Evolutionary conservation across 2,888 invertebrate species (phyloP).

Genomic region (Thymelicus acteon): DNA sequence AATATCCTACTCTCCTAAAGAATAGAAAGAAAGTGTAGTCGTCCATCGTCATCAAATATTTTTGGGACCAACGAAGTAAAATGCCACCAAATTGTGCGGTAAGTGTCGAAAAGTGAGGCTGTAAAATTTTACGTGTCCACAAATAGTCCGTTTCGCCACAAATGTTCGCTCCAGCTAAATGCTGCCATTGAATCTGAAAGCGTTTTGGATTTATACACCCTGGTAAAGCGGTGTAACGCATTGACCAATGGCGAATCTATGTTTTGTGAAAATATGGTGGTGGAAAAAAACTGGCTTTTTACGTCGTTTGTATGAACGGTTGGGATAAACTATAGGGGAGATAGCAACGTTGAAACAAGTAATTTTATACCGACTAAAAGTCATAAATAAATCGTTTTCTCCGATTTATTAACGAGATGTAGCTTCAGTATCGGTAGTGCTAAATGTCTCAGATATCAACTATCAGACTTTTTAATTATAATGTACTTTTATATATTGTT

Average conservation of each 20-base stretch:
- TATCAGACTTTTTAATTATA: too few relatives aligned
- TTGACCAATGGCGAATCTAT: not conserved
- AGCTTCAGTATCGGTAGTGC: too few relatives aligned
- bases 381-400: too few relatives aligned
- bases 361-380: too few relatives aligned
- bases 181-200: constrained; percentile 31
- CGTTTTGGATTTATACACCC: constrained; percentile 23
- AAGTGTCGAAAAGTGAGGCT: constrained; percentile 49
- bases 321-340: too few relatives aligned
- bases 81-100: constrained; percentile 30
- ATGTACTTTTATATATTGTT: too few relatives aligned
- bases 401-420: too few relatives aligned
- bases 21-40: constrained; percentile 11
- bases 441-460: too few relatives aligned
- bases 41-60: constrained; percentile 19
- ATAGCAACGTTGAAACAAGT: too few relatives aligned
- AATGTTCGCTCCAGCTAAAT: constrained; percentile 33
- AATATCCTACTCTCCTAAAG: not conserved
- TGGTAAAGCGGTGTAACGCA: constrained; percentile 9
- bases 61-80: constrained; percentile 18
- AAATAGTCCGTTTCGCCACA: constrained; percentile 52
- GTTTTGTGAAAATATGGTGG: too few relatives aligned
- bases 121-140: constrained; percentile 54
- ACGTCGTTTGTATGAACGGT: too few relatives aligned
- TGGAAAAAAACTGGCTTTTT: too few relatives aligned